Base-by-base conservation (phyloP, 2,888 invertebrate species). In the Melanostoma scalare region DNA sequence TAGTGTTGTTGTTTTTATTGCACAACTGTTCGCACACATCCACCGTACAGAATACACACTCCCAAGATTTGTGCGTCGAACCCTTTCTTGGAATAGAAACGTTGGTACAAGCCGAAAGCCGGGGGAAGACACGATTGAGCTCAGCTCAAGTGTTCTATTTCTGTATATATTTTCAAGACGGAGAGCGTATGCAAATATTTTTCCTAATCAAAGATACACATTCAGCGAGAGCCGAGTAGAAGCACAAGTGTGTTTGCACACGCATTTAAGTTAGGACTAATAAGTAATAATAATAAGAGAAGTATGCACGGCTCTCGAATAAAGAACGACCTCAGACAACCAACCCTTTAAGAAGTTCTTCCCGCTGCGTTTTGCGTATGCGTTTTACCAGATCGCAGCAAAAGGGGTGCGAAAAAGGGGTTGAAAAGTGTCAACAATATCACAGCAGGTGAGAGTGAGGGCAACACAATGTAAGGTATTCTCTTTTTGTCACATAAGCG, bases 241-340 rank as follows among this genome's bases (percentile, higher is more conserved):
- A 74, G 44, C 53, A 33, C 42, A 65, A 77, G 78, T 72, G 20
- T 20, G 67, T 67, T 61, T 55, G 50, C 72, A 61, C 60, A 73
- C 60, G 55, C 72, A 48, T 71, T 72, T 60, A 61, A 67, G 72
- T 72, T 44, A 58, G 20, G 20, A 20, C 20, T 72, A 44, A 52
- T 67, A 76, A 20, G 1, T 72, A 44, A 52, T 67, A 76, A 42
- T 48, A 60, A 48, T 48, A 75, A 36, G 36, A 75, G 9, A 58
- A 60, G 5, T 46, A 10, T 40, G 9, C 42, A 44, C 9, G 20
- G 46, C 35, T 36, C 33, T 55, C 44, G 30, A 52, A 56, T 52
- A 78, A 20, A 74, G 69, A 80, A 63, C 75, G 77, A 82, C 81
- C 72, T 82, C 40, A 82, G 72, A 68, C 77, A 77, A 77, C 44